A percentile compares a stretch with the other conserved stretches of the same genome.
phyloP scores from a whole-genome alignment of 2,888 invertebrate species.

The Odontocolon sp. region DNA sequence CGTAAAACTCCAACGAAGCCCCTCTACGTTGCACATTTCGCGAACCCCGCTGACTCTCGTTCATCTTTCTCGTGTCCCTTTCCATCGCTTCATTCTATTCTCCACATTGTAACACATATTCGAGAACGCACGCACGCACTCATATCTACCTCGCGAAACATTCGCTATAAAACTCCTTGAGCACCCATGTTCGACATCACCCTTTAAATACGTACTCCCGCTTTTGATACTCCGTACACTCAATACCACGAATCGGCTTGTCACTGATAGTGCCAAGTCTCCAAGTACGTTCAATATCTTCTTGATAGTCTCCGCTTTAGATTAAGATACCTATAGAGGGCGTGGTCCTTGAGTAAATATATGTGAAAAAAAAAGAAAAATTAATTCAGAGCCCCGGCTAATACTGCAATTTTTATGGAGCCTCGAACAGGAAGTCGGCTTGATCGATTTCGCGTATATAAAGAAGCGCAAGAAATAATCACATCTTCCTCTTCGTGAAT shows the following conservation, averaged over 20 bases:
- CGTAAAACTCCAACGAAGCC: constrained; percentile 68
- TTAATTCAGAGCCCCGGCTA: background rate
- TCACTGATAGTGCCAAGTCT: background rate
- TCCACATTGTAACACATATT: constrained; percentile 61
- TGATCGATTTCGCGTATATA: constrained; percentile 50
- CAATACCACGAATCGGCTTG: constrained; percentile 7
- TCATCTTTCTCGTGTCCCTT: constrained; percentile 19
- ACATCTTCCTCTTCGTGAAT: constrained; percentile 6
- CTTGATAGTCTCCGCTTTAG: background rate
- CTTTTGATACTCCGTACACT: constrained; percentile 28
- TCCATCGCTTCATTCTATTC: constrained; percentile 39
- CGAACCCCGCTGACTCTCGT: constrained; percentile 2
- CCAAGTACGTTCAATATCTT: background rate
- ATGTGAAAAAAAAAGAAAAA: background rate
- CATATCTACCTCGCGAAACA: constrained; percentile 19
- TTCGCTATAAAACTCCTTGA: constrained; percentile 50
- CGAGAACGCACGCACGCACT: constrained; percentile 25
- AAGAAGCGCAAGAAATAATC: constrained; percentile 47
- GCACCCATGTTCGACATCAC: constrained; percentile 51
- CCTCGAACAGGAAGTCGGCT: constrained; percentile 43
- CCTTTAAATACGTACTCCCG: constrained; percentile 47
- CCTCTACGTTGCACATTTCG: constrained; percentile 40
- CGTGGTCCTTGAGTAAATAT: background rate
- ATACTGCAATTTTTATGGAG: constrained; percentile 26
- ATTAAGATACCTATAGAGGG: background rate